phyloP scores from a whole-genome alignment of 2,113 vertebrate genomes.

The Lethenteron reissneri region DNA sequence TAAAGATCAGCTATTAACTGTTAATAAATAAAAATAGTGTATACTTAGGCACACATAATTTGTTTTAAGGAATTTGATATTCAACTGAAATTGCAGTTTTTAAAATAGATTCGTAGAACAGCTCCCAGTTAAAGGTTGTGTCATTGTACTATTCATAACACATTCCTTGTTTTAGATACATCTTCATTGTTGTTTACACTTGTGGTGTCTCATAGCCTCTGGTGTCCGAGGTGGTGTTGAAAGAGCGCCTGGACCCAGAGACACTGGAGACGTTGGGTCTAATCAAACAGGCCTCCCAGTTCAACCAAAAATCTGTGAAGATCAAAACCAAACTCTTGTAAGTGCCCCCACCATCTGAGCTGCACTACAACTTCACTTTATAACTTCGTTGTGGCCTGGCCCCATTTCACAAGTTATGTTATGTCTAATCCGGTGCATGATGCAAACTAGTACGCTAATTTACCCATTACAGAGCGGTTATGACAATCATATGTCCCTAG shows the following conservation, averaged over 20 bases:
- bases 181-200: not conserved
- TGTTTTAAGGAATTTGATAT: not conserved
- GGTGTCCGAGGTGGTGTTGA: conserved; percentile 72
- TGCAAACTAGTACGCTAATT: no score
- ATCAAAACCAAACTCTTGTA: conserved; percentile 99
- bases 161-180: not conserved
- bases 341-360: conserved; percentile 20
- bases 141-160: not conserved
- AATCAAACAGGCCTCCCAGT: conserved; percentile 93
- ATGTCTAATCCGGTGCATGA: no score
- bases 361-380: no score
- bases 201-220: conserved; percentile 36
- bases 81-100: not conserved
- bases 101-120: not conserved
- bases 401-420: no score
- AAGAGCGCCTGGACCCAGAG: conserved; percentile 86
- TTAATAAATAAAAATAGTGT: no score
- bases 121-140: not conserved
- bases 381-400: not conserved
- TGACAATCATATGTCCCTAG: no score
- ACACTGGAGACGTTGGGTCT: conserved; percentile 82
- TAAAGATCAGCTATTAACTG: no score
- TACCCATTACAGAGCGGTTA: no score
- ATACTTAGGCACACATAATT: not conserved
- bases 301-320: conserved; percentile 98